A percentile compares a stretch with the other conserved stretches of the same genome.
These are phyloP conservation scores for Laticauda laticaudata DNA, from an alignment of 2,113 vertebrate species.

Conservation along the genomic window DNA sequence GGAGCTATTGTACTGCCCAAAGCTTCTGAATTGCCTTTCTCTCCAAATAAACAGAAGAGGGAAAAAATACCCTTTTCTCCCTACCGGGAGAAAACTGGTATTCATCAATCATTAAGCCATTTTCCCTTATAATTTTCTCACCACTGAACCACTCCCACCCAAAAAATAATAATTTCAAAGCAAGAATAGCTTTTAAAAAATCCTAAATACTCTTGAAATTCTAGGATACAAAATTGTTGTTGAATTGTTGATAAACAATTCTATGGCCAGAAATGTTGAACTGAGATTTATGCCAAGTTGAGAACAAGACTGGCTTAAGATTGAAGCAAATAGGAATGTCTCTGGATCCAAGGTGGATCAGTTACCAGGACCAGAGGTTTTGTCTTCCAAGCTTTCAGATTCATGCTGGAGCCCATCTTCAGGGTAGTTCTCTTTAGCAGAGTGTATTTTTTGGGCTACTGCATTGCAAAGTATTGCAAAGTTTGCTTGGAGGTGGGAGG, in stretches of 20 bases:
- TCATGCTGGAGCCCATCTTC: too few relatives aligned
- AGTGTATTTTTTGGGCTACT: too few relatives aligned
- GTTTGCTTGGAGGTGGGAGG: too few relatives aligned
- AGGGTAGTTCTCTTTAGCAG: too few relatives aligned
- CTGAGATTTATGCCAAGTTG: too few relatives aligned
- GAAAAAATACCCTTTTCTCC: not conserved
- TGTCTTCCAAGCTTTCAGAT: too few relatives aligned
- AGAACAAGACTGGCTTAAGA: not conserved
- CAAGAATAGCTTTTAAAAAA: not conserved
- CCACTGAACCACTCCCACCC: not conserved
- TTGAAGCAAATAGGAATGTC: too few relatives aligned
- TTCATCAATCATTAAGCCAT: slow-evolving; percentile 28
- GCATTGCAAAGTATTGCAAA: too few relatives aligned
- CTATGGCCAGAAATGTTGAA: not conserved
- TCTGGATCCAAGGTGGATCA: too few relatives aligned
- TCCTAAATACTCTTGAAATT: not conserved
- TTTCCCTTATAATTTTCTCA: not conserved
- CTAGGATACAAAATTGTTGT: not conserved
- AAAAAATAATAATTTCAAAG: not conserved
- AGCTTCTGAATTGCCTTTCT: slow-evolving; percentile 59
- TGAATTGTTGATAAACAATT: not conserved
- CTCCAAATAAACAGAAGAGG: slow-evolving; percentile 46
- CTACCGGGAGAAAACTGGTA: slow-evolving; percentile 9
- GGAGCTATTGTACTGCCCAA: slow-evolving; percentile 54
- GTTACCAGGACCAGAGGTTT: too few relatives aligned